phyloP scores from a whole-genome alignment of 2,113 vertebrate genomes.

The Heliornis fulica region DNA sequence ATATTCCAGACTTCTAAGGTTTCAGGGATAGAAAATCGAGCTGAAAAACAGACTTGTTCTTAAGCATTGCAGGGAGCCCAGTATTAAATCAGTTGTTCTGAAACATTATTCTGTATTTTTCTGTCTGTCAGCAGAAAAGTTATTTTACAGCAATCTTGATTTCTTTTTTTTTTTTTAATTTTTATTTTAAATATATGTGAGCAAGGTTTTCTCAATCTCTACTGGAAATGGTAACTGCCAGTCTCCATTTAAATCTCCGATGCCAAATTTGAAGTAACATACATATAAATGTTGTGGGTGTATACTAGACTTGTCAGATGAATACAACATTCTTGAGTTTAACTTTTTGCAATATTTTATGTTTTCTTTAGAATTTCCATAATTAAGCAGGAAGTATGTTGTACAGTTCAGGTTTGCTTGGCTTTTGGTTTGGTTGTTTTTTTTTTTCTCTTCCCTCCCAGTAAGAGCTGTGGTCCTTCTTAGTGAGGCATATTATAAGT shows the following conservation, averaged over 20 bases:
- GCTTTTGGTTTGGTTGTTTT: too few relatives aligned
- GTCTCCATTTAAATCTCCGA: not conserved
- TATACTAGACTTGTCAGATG: not conserved
- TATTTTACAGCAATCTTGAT: not conserved
- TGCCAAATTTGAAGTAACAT: not conserved
- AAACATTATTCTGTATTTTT: not conserved
- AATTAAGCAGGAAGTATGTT: not conserved
- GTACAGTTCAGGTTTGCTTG: not conserved
- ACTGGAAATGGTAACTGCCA: not conserved
- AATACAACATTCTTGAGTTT: not conserved
- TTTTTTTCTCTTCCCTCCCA: not conserved
- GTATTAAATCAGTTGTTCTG: not conserved
- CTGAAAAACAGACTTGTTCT: not conserved
- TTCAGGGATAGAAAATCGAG: not conserved
- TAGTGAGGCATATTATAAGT: not conserved
- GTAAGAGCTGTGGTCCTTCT: not conserved
- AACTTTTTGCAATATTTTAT: not conserved
- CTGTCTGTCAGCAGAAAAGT: not conserved
- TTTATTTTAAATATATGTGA: not conserved
- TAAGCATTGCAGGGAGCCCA: not conserved
- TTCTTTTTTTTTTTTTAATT: conserved; percentile 11
- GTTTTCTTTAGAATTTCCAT: not conserved
- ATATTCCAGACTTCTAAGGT: not conserved
- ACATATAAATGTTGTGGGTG: too few relatives aligned
- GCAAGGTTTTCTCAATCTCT: not conserved